These are phyloP conservation scores for Taphrorychus bicolor DNA, from an alignment of 2,888 invertebrate genomes.

Conservation along the genomic window DNA sequence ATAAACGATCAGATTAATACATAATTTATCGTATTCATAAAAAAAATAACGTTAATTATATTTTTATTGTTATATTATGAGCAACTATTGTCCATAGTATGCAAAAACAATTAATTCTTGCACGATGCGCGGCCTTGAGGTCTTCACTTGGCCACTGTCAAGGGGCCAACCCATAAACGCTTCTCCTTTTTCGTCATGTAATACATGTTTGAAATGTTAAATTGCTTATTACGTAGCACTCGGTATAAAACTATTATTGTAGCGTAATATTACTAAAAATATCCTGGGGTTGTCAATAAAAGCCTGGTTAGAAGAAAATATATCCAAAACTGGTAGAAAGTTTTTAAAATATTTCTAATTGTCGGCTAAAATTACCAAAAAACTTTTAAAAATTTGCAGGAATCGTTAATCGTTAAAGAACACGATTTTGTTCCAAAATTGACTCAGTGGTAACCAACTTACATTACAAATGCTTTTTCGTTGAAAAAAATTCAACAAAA, in stretches of 20 bases:
- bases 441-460: too few relatives aligned
- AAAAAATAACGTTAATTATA: background rate
- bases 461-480: too few relatives aligned
- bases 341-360: too few relatives aligned
- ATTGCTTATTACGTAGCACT: background rate
- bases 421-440: too few relatives aligned
- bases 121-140: constrained; percentile 11
- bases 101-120: constrained; percentile 7
- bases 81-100: background rate
- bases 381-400: too few relatives aligned
- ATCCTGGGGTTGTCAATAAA: too few relatives aligned
- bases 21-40: background rate
- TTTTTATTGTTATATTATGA: background rate
- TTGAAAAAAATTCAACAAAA: too few relatives aligned
- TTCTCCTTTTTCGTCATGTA: background rate
- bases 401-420: too few relatives aligned
- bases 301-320: too few relatives aligned
- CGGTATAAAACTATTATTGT: too few relatives aligned
- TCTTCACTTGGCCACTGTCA: constrained; percentile 22
- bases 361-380: too few relatives aligned
- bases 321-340: too few relatives aligned
- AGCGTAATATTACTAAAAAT: background rate
- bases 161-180: constrained; percentile 2
- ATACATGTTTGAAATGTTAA: background rate
- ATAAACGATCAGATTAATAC: background rate